Evolutionary conservation across 1,140 invertebrate genomes (phyloP), one percentile per base, ranked within the genome.

Genomic region (Copidosoma floridanum): DNA sequence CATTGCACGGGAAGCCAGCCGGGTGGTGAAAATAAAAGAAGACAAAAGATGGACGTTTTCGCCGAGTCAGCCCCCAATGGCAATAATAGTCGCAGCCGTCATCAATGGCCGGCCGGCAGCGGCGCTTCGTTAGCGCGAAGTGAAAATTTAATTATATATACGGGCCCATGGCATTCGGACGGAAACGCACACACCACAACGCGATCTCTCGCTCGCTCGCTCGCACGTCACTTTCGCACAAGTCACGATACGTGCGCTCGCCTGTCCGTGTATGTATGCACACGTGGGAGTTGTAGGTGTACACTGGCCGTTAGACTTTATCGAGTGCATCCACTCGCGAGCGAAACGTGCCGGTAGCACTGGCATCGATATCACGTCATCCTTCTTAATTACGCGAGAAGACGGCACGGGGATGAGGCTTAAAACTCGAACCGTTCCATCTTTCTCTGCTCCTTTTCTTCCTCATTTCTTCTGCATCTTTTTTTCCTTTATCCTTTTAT

Each of bases 341-440:
- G 41, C 23, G 32, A 44, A n/a, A 20, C 35, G 50, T 50, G 27
- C 35, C n/a, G 40, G 40, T 12, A 12, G 38, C 27, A 26, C 14
- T 16, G 32, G 37, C 46, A 40, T 51, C 57, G 29, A 65, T 63
- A 54, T 61, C 59, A 55, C 58, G 60, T 58, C 52, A 65, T 65
- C 8, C 38, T 57, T 46, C 32, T 51, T 59, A 65, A 63, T 65
- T 65, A 63, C 53, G n/a, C n/a, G n/a, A n/a, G n/a, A n/a, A n/a
- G n/a, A n/a, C n/a, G n/a, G n/a, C n/a, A n/a, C n/a, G n/a, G n/a
- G n/a, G n/a, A n/a, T n/a, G n/a, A 50, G 29, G 12, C 26, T 37
- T 62, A 51, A 58, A 62, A 53, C 32, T 50, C 46, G 44, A 56
- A 52, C 21, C 41, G 18, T 54, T 59, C 55, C 51, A 55, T 61